Base-by-base conservation (phyloP, 2,888 invertebrate species). In the Nematopogon swammerdamellus region DNA sequence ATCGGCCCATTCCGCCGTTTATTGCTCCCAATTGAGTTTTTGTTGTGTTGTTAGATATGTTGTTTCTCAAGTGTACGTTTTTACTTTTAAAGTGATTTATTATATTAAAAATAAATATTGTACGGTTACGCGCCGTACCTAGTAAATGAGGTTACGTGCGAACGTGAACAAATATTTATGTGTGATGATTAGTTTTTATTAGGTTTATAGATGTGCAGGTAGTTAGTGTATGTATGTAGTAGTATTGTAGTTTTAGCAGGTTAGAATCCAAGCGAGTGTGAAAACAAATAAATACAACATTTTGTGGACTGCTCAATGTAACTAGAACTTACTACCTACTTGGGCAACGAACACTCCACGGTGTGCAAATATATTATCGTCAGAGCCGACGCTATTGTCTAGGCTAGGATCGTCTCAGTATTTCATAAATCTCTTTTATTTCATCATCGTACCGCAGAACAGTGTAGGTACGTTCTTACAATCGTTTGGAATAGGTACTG, bases 11-110 rank as follows among this genome's bases (percentile, higher is more conserved):
- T 25, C 25, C 25, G 25, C 25, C 25, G 25, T 6, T 36, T 36
- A 36, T 36, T 3, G 36, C 36, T 36, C n/a, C 36, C 36, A 3
- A 36, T 36, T 36, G 36, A 36, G 36, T 36, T 19, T 60, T 72
- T 75, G 76, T 76, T 76, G 67, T 68, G 64, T 73, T 76, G 74
- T 76, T 76, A 70, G 68, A 67, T 68, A 63, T 70, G 67, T 48
- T 46, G 29, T 48, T 68, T 70, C 62, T 62, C 68, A 64, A 64
- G 64, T 36, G 11, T 36, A 36, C 4, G 36, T 36, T 36, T 25
- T 36, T 36, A 36, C 36, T 36, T 14, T 36, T 36, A 36, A 36
- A 36, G 36, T 36, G 36, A 36, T 36, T 36, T 36, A 36, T 36
- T 36, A 10, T 25, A 25, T 25, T 25, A 6, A 25, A 25, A 25